A percentile compares a stretch with the other conserved stretches of the same genome.
phyloP scores from a whole-genome alignment of 2,888 invertebrate species.

The Stenchaetothrips biformis region DNA sequence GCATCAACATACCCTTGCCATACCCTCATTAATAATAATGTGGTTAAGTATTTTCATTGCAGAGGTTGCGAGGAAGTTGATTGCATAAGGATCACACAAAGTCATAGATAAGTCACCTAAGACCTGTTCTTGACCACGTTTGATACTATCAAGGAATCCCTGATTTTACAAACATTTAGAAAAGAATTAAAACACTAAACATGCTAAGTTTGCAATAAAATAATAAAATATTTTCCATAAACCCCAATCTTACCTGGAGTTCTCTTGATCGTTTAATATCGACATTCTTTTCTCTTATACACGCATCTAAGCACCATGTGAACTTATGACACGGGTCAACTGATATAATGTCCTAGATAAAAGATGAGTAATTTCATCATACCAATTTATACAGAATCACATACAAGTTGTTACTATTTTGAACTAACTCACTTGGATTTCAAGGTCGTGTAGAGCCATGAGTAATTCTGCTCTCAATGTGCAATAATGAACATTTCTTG shows the following conservation, averaged over 20 bases:
- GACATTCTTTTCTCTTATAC: conserved; percentile 92
- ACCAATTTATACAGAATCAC: conserved; percentile 5
- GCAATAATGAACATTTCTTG: conserved; percentile 93
- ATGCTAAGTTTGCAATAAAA: not conserved
- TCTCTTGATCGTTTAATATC: conserved; percentile 93
- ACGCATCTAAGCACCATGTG: conserved; percentile 98
- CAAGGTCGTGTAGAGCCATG: conserved; percentile 94
- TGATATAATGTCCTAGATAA: conserved; percentile 78
- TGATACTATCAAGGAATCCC: conserved; percentile 91
- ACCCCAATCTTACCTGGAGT: conserved; percentile 50
- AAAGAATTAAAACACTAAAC: not conserved
- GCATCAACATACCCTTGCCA: conserved; percentile 61
- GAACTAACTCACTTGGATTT: conserved; percentile 56
- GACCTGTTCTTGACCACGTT: conserved; percentile 83
- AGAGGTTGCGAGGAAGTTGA: conserved; percentile 89
- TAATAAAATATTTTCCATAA: conserved; percentile 13
- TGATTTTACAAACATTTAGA: conserved; percentile 43
- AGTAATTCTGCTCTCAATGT: conserved; percentile 88
- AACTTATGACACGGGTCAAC: conserved; percentile 98
- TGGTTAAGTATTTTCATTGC: conserved; percentile 87
- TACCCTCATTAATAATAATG: conserved; percentile 79
- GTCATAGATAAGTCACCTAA: conserved; percentile 95
- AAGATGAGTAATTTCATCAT: conserved; percentile 30
- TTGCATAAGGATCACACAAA: conserved; percentile 92
- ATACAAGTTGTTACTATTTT: conserved; percentile 21